Conservation (phyloP, 2,797 vertebrate species). For the Adelosebastes latens region DNA sequence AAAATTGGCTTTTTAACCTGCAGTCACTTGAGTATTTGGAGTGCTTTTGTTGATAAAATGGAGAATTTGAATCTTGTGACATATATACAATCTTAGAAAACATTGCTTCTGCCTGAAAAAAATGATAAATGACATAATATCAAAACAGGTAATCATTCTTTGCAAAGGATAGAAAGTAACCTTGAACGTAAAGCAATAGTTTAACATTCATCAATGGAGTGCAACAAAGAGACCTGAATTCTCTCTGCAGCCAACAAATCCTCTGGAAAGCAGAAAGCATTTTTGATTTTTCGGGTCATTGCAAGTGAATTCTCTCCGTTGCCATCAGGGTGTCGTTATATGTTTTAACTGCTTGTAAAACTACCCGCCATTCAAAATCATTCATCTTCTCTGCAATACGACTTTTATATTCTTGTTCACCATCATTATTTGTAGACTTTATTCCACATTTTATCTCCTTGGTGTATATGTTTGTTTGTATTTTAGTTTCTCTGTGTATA, state of each 20-base stretch:
- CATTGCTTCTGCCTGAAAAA: not conserved
- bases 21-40: not conserved
- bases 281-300: not conserved
- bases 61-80: not conserved
- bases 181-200: not conserved
- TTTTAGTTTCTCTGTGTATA: not conserved
- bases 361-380: not conserved
- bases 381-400: not conserved
- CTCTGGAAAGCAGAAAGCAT: not conserved
- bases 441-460: not conserved
- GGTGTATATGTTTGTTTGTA: not conserved
- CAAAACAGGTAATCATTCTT: not conserved
- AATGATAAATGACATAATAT: not conserved
- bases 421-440: not conserved
- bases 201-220: not conserved
- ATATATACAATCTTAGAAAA: not conserved
- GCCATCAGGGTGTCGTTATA: not conserved
- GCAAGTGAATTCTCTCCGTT: not conserved
- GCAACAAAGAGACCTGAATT: not conserved
- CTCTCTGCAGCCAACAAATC: not conserved
- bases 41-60: not conserved
- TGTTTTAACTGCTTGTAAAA: not conserved
- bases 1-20: not conserved
- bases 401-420: not conserved
- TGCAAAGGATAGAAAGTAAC: not conserved